Percentiles rank a stretch among this genome's conserved stretches.
These are phyloP conservation scores for Andrena camellia DNA, from an alignment of 2,888 invertebrate genomes.

Conservation along the genomic window DNA sequence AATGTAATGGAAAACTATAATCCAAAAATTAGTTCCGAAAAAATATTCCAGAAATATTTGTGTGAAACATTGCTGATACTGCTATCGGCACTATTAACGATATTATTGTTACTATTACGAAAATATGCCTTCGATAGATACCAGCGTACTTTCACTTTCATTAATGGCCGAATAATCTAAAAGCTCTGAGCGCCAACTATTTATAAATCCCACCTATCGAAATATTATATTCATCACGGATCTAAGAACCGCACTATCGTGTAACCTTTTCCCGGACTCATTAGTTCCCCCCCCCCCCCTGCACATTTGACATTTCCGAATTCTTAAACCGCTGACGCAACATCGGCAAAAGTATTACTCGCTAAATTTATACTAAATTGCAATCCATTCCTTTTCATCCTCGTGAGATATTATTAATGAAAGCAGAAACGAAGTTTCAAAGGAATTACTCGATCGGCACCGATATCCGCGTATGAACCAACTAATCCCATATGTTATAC, in stretches of 20 bases:
- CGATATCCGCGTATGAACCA: slow-evolving; percentile 5
- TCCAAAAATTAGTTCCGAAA: no score
- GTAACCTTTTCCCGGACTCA: neutral
- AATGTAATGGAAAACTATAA: neutral
- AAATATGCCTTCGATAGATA: slow-evolving; percentile 39
- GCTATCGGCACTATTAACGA: neutral
- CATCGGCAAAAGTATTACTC: neutral
- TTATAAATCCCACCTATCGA: neutral
- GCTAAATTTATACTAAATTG: neutral
- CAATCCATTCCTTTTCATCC: neutral
- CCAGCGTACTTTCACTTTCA: slow-evolving; percentile 52
- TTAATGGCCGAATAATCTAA: slow-evolving; percentile 42
- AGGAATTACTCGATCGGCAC: neutral
- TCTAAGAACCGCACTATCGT: neutral
- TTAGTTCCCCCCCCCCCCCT: neutral
- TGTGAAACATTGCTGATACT: no score
- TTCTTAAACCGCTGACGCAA: neutral
- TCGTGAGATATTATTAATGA: no score
- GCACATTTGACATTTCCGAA: neutral
- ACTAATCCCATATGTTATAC: slow-evolving; percentile 52
- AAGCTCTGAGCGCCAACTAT: slow-evolving; percentile 19
- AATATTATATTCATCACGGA: neutral
- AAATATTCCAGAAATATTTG: no score
- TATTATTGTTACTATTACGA: slow-evolving; percentile 21
- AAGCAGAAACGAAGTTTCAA: neutral